phyloP scores from a whole-genome alignment of 53 echinoderm and acorn worm species.

The Stichopus horrens region DNA sequence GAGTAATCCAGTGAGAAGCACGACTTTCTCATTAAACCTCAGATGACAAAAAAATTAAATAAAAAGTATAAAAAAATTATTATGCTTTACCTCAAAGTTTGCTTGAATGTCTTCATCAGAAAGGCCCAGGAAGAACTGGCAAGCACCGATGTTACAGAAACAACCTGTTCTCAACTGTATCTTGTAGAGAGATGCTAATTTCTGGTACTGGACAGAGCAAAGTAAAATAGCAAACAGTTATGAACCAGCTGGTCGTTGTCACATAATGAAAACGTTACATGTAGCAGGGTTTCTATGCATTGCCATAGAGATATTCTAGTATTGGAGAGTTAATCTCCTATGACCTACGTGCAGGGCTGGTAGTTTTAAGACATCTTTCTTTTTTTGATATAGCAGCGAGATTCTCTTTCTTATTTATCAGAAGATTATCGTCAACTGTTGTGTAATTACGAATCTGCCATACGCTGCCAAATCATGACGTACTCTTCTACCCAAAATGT shows the following conservation, averaged over 20 bases:
- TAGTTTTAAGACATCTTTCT: neutral
- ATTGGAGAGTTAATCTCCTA: too few relatives aligned
- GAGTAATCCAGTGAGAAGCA: neutral
- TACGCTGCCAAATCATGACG: too few relatives aligned
- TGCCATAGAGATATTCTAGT: too few relatives aligned
- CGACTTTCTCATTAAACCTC: neutral
- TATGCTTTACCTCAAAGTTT: constrained; percentile 74
- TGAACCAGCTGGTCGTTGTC: neutral
- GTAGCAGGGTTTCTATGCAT: too few relatives aligned
- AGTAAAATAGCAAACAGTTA: neutral
- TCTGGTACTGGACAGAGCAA: constrained; percentile 66
- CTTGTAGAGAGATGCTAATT: constrained; percentile 71
- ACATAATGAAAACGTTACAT: too few relatives aligned
- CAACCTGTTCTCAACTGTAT: constrained; percentile 96
- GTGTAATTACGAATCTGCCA: too few relatives aligned
- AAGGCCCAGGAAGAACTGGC: constrained; percentile 73
- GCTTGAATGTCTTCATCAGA: constrained; percentile 66
- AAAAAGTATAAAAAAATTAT: too few relatives aligned
- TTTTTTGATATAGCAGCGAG: too few relatives aligned
- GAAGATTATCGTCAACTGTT: too few relatives aligned
- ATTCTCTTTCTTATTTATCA: too few relatives aligned
- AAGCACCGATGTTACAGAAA: constrained; percentile 98
- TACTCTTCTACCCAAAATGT: too few relatives aligned
- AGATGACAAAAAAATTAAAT: neutral
- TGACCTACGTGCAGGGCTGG: neutral